Conservation (phyloP, 2,113 vertebrate genomes). For the Acrocephalus kingi region DNA sequence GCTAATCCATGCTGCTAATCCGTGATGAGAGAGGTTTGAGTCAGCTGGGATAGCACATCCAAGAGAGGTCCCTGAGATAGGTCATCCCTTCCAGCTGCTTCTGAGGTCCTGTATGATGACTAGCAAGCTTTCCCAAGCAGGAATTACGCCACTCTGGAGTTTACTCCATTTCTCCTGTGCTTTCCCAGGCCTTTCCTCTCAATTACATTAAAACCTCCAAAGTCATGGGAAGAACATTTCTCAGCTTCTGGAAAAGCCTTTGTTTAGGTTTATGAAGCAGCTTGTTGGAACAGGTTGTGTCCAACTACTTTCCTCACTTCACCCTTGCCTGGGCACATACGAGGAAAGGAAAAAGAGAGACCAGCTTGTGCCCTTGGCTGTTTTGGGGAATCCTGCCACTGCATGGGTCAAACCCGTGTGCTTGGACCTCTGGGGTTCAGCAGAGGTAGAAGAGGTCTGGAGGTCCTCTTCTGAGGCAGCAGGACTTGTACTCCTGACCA, state of each 20-base stretch:
- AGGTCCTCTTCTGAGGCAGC: not conserved
- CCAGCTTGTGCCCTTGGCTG: not conserved
- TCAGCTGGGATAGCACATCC: not conserved
- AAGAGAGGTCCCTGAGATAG: not conserved
- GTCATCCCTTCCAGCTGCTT: not conserved
- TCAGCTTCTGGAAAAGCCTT: not conserved
- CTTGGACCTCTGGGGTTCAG: not conserved
- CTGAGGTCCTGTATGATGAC: not conserved
- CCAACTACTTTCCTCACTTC: not conserved
- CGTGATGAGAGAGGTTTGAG: not conserved
- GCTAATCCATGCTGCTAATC: not conserved
- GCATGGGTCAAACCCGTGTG: accelerated
- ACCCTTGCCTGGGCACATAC: not conserved
- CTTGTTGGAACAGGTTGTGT: not conserved
- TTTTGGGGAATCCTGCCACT: not conserved
- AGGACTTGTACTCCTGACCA: not conserved
- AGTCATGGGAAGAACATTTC: not conserved
- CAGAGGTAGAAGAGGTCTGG: not conserved
- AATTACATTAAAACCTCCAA: not conserved
- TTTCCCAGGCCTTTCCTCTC: not conserved
- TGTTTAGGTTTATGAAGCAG: not conserved
- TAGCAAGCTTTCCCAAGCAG: not conserved
- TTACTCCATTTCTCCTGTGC: not conserved
- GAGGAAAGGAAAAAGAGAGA: not conserved
- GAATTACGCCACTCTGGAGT: not conserved